Conservation (phyloP, 2,888 invertebrate genomes). For the Pandemis heparana region DNA sequence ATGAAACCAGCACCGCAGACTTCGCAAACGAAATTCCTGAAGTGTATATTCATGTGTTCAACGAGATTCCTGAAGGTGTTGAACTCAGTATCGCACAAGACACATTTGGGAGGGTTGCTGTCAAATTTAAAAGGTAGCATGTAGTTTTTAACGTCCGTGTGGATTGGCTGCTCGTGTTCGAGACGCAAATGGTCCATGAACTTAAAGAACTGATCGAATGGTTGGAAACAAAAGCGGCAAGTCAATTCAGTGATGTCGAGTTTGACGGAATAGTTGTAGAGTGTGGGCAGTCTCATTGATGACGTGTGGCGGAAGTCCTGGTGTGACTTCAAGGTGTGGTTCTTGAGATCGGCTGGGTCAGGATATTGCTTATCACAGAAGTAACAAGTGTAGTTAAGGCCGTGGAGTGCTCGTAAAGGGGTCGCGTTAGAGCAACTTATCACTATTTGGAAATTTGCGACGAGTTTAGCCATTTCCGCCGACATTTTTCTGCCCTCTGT, state of each 20-base stretch:
- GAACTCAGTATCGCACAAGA: slow-evolving; percentile 51
- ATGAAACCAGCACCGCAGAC: slow-evolving; percentile 57
- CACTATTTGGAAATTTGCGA: slow-evolving; percentile 65
- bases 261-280: slow-evolving; percentile 47
- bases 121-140: slow-evolving; percentile 63
- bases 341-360: slow-evolving; percentile 62
- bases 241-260: slow-evolving; percentile 46
- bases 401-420: slow-evolving; percentile 62
- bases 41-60: slow-evolving; percentile 64
- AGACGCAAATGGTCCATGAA: slow-evolving; percentile 43
- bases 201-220: slow-evolving; percentile 7
- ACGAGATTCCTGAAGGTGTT: slow-evolving; percentile 54
- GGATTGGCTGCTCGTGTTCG: slow-evolving; percentile 20
- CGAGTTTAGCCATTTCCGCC: slow-evolving; percentile 49
- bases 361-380: slow-evolving; percentile 66
- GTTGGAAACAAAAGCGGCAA: slow-evolving; percentile 30
- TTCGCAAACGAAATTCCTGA: slow-evolving; percentile 56
- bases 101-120: slow-evolving; percentile 52
- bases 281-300: slow-evolving; percentile 55
- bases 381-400: slow-evolving; percentile 63
- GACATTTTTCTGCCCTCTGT: neutral
- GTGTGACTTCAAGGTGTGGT: slow-evolving; percentile 60
- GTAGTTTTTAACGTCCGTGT: slow-evolving; percentile 53
- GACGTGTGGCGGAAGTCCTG: slow-evolving; percentile 46
- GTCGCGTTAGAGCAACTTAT: slow-evolving; percentile 53